Evolutionary conservation across 2,888 invertebrate species (phyloP).

Genomic region (Palloptera scutellata): DNA sequence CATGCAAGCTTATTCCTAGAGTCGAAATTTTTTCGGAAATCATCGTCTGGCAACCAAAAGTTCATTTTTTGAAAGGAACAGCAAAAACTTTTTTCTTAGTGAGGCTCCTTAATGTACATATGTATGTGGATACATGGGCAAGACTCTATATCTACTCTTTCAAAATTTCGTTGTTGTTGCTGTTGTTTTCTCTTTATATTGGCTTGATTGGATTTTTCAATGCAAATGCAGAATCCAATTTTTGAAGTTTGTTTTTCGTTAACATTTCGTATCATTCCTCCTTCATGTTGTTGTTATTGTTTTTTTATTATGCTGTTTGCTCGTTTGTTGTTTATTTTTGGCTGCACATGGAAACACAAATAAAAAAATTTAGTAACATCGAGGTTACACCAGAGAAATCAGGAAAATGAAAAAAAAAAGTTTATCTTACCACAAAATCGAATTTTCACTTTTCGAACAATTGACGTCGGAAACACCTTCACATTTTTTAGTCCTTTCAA

Average conservation of each 20-base stretch:
- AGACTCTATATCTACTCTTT: neutral
- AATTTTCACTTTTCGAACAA: constrained; percentile 59
- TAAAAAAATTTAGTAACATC: too few relatives aligned
- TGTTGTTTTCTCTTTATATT: constrained; percentile 27
- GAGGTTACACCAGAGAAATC: neutral
- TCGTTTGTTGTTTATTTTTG: constrained; percentile 38
- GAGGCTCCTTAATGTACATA: too few relatives aligned
- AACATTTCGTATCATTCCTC: constrained; percentile 39
- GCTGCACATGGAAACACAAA: neutral
- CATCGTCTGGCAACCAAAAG: too few relatives aligned
- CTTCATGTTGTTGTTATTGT: constrained; percentile 17
- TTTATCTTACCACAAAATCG: constrained; percentile 54
- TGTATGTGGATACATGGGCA: too few relatives aligned
- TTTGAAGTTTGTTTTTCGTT: constrained; percentile 61
- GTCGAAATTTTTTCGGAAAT: too few relatives aligned
- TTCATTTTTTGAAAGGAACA: too few relatives aligned
- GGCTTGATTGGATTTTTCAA: constrained; percentile 60
- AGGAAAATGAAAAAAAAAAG: constrained; percentile 29
- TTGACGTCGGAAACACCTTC: constrained; percentile 47
- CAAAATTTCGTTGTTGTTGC: neutral
- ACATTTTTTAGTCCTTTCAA: constrained; percentile 12
- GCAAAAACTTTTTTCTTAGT: too few relatives aligned
- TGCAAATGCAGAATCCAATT: constrained; percentile 61
- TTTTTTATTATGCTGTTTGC: constrained; percentile 33
- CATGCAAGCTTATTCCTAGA: too few relatives aligned